Percentiles rank a stretch among this genome's conserved stretches.
These are phyloP conservation scores for Tiliqua scincoides DNA, from an alignment of 2,113 vertebrate genomes.

Conservation along the genomic window DNA sequence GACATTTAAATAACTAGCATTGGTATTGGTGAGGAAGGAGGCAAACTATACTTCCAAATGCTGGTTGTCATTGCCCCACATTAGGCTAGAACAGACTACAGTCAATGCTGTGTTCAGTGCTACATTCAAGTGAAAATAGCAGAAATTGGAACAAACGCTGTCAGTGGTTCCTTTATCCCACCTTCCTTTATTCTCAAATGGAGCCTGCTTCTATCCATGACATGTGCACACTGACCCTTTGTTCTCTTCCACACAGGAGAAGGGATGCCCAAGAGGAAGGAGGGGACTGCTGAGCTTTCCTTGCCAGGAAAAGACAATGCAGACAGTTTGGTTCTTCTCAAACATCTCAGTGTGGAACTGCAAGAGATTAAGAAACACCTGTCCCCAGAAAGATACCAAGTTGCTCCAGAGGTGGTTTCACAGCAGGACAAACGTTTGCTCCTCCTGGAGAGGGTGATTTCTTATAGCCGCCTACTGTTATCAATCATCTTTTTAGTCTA, in stretches of 20 bases:
- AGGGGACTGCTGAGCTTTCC: neutral
- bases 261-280: neutral
- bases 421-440: neutral
- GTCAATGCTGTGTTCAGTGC: too few relatives aligned
- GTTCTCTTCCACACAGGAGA: neutral
- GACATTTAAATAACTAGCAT: neutral
- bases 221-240: neutral
- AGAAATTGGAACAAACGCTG: neutral
- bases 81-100: neutral
- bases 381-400: neutral
- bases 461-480: neutral
- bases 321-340: conserved; percentile 6
- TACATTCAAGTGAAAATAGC: neutral
- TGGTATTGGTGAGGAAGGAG: neutral
- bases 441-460: neutral
- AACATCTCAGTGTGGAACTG: conserved; percentile 6
- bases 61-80: too few relatives aligned
- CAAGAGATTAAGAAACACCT: conserved; percentile 26
- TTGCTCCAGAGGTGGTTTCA: too few relatives aligned
- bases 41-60: neutral
- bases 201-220: neutral
- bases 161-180: neutral
- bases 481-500: neutral
- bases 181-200: neutral
- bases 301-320: neutral